These are phyloP conservation scores for Hydrochoerus hydrochaeris DNA, from an alignment of 2,113 vertebrate genomes.

Conservation along the genomic window DNA sequence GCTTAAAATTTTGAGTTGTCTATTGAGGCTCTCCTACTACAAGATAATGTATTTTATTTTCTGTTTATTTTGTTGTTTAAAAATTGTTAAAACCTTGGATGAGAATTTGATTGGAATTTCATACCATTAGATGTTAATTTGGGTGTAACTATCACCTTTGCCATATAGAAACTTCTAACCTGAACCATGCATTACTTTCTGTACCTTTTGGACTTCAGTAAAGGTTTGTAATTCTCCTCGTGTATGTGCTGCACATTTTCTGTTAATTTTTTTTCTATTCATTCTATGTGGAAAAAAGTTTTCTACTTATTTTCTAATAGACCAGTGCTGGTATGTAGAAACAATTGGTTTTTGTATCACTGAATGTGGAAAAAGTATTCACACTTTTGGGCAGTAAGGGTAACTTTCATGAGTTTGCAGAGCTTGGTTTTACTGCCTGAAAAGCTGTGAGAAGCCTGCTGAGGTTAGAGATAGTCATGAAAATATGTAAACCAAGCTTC, in stretches of 20 bases:
- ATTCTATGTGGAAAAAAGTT: neutral
- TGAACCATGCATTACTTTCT: neutral
- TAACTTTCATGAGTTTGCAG: neutral
- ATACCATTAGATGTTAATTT: neutral
- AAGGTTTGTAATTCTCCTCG: neutral
- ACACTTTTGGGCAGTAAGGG: neutral
- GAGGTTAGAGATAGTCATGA: neutral
- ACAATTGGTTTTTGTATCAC: neutral
- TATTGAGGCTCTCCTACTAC: neutral
- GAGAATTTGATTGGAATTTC: constrained; percentile 5
- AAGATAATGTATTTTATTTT: neutral
- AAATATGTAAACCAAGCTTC: neutral
- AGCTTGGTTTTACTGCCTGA: neutral
- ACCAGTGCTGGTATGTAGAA: neutral
- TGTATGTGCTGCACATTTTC: neutral
- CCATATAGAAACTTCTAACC: neutral
- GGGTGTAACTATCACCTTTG: neutral
- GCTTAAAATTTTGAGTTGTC: neutral
- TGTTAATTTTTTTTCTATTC: constrained; percentile 13
- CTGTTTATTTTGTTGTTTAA: neutral
- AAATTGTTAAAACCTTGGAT: neutral
- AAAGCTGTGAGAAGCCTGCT: neutral
- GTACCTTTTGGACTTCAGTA: neutral
- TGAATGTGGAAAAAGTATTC: neutral
- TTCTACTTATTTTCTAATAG: neutral